phyloP scores from a whole-genome alignment of 2,797 vertebrate genomes.

The Bryconaethiops microstoma region DNA sequence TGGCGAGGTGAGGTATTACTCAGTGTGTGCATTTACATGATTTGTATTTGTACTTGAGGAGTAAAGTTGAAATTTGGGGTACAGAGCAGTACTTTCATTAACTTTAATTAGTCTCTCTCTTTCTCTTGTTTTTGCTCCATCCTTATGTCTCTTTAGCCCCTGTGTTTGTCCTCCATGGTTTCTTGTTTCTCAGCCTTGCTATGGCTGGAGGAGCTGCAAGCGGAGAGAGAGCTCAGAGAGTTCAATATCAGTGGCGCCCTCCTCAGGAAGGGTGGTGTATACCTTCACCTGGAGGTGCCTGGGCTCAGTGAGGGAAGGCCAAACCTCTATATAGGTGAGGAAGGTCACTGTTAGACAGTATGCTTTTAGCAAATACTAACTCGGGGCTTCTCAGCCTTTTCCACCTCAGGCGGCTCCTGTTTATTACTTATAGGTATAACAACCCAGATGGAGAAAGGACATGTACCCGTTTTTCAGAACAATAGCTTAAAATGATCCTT shows the following conservation, averaged over 20 bases:
- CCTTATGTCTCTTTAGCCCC: slow-evolving; percentile 67
- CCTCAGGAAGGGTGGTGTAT: slow-evolving; percentile 79
- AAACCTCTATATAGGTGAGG: slow-evolving; percentile 79
- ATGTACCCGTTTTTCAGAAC: too few relatives aligned
- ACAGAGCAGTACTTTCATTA: not conserved
- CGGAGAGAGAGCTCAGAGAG: slow-evolving; percentile 82
- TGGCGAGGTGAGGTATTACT: slow-evolving; percentile 79
- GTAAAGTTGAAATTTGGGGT: not conserved
- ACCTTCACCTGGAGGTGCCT: slow-evolving; percentile 85
- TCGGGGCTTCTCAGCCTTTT: too few relatives aligned
- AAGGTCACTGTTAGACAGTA: not conserved
- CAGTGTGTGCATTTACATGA: too few relatives aligned
- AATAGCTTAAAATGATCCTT: too few relatives aligned
- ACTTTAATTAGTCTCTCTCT: not conserved
- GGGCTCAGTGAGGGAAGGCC: slow-evolving; percentile 87
- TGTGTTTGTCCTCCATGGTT: slow-evolving; percentile 79
- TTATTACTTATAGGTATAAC: too few relatives aligned
- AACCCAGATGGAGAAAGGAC: too few relatives aligned
- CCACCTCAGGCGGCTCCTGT: too few relatives aligned
- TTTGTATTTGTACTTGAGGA: not conserved
- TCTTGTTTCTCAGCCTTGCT: slow-evolving; percentile 85
- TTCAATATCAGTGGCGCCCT: slow-evolving; percentile 81
- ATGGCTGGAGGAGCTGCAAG: slow-evolving; percentile 92
- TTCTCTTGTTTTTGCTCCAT: not conserved
- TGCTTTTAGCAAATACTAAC: not conserved